These are phyloP conservation scores for Enteromius argenteus DNA, from an alignment of 2,797 vertebrate species.

Conservation along the genomic window DNA sequence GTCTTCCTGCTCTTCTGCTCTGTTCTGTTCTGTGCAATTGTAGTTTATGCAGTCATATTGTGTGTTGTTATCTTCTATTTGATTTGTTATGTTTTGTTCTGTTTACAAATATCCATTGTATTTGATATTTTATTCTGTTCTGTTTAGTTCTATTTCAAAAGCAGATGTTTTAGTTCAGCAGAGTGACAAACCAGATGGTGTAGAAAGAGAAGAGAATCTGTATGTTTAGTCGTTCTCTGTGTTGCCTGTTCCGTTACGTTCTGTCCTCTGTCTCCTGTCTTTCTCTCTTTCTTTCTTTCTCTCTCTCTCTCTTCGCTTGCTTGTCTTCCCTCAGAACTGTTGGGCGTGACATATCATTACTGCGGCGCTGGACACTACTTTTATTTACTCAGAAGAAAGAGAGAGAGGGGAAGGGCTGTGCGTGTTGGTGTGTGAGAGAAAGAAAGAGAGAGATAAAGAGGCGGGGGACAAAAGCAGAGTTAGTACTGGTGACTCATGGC, in stretches of 20 bases:
- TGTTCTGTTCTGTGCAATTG: not conserved
- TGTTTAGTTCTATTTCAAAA: not conserved
- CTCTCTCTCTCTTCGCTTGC: not conserved
- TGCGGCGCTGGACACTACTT: constrained; percentile 42
- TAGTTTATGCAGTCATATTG: not conserved
- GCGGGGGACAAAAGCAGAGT: constrained; percentile 11
- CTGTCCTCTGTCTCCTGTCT: constrained; percentile 24
- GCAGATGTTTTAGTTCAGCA: constrained; percentile 10
- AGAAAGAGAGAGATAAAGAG: constrained; percentile 27
- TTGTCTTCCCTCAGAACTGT: constrained; percentile 42
- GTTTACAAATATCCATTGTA: not conserved
- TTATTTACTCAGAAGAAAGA: not conserved
- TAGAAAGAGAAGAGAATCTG: constrained; percentile 2
- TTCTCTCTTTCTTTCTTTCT: not conserved
- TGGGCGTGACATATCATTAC: constrained; percentile 42
- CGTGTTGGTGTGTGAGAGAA: not conserved
- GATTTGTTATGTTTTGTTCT: not conserved
- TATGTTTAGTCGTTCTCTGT: not conserved
- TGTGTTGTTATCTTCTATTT: not conserved
- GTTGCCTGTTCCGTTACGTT: not conserved
- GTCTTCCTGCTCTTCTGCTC: not conserved
- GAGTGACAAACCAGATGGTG: constrained; percentile 11
- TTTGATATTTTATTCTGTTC: not conserved
- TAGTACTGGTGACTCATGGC: constrained; percentile 25
- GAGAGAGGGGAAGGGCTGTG: not conserved